Percentiles rank a stretch among this genome's conserved stretches.
These are phyloP conservation scores for Epistrophella euchroma DNA, from an alignment of 2,888 invertebrate species.

Conservation along the genomic window DNA sequence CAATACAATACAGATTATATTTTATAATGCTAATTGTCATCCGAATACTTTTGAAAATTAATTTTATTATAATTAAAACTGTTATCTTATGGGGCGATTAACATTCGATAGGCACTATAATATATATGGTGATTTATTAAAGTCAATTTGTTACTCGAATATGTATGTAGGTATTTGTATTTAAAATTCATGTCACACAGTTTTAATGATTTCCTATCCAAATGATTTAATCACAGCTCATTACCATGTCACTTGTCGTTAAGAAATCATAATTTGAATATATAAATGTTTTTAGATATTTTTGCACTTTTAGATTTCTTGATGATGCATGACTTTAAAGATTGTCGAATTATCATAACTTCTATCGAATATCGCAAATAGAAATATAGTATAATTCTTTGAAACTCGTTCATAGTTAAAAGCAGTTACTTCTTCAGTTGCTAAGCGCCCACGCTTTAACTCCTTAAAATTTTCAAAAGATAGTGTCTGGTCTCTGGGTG, in stretches of 20 bases:
- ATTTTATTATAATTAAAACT: conserved; percentile 28
- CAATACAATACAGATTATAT: background rate
- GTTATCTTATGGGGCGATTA: background rate
- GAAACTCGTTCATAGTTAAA: background rate
- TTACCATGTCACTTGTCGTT: conserved; percentile 15
- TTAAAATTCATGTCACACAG: conserved; percentile 28
- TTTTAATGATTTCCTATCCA: conserved; percentile 31
- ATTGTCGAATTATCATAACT: too few species aligned
- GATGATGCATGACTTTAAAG: background rate
- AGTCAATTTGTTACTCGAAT: background rate
- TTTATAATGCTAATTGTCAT: background rate
- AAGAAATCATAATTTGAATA: background rate
- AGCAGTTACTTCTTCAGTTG: background rate
- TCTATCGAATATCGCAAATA: too few species aligned
- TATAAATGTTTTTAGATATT: background rate
- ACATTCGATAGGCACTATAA: conserved; percentile 3
- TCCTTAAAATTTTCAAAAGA: conserved; percentile 19
- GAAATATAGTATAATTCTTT: too few species aligned
- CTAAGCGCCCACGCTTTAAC: conserved; percentile 41
- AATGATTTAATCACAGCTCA: conserved; percentile 18
- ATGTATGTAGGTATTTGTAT: background rate
- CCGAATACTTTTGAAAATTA: background rate
- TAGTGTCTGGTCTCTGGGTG: background rate
- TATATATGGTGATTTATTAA: background rate
- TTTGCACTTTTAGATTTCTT: background rate